Evolutionary conservation across 1,140 invertebrate species (phyloP).

Genomic region (Lepidotrigona ventralis): DNA sequence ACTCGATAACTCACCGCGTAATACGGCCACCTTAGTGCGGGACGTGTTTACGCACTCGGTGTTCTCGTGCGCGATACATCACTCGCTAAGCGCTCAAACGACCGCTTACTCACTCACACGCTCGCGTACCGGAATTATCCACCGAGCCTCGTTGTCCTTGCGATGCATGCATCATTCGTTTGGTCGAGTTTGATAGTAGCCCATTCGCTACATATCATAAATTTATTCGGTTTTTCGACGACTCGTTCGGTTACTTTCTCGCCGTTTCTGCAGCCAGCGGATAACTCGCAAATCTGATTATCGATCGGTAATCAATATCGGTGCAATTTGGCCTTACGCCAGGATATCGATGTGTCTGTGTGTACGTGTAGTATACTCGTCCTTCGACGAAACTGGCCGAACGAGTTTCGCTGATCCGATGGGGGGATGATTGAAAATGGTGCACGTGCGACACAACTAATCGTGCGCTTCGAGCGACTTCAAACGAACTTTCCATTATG

Average conservation of each 20-base stretch:
- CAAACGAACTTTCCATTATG: neutral
- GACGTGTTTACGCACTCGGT: constrained; percentile 3
- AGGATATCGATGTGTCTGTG: constrained; percentile 12
- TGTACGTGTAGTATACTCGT: neutral
- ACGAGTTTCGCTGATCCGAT: neutral
- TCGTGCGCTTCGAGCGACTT: constrained; percentile 15
- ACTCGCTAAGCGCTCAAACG: constrained; percentile 21
- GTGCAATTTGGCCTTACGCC: constrained; percentile 64
- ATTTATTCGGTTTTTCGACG: constrained; percentile 41
- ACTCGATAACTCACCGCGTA: constrained; percentile 3
- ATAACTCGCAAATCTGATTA: constrained; percentile 71
- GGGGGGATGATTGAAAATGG: constrained; percentile 34
- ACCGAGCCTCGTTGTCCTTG: neutral
- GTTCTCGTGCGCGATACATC: constrained; percentile 14
- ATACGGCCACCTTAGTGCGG: neutral
- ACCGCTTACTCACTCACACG: neutral
- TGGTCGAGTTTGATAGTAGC: neutral
- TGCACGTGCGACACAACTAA: constrained; percentile 20
- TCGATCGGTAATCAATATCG: constrained; percentile 73
- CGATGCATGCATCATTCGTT: constrained; percentile 7
- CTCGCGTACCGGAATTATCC: constrained; percentile 7
- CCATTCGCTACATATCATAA: constrained; percentile 40
- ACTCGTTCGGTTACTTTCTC: neutral
- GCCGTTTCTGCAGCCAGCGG: constrained; percentile 6
- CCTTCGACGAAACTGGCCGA: constrained; percentile 12